A percentile compares a stretch with the other conserved stretches of the same genome.
phyloP scores from a whole-genome alignment of 1,140 invertebrate species.

The Drosophila mauritiana region DNA sequence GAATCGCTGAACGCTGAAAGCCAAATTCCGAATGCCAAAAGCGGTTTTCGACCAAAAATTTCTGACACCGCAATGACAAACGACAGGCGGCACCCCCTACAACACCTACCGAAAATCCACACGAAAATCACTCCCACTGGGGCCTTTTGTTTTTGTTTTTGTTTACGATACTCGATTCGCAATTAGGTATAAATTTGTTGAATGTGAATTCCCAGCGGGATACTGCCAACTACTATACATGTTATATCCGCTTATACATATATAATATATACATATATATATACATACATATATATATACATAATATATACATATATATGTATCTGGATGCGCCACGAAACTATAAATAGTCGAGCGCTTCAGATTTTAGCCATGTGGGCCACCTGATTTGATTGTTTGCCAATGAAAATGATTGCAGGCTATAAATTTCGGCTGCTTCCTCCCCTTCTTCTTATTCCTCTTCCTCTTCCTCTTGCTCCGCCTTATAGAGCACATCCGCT shows the following conservation, averaged over 20 bases:
- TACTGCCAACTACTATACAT: not conserved
- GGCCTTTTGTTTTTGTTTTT: slow-evolving; percentile 49
- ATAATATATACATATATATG: not conserved
- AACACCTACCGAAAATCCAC: too few relatives aligned
- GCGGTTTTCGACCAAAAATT: slow-evolving; percentile 6
- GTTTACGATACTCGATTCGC: slow-evolving; percentile 53
- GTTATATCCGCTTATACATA: too few relatives aligned
- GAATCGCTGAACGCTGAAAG: not conserved
- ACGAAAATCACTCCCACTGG: not conserved
- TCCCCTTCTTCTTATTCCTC: not conserved
- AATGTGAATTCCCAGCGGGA: slow-evolving; percentile 47
- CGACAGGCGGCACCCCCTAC: slow-evolving; percentile 21
- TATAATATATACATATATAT: too few relatives aligned
- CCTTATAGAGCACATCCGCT: slow-evolving; percentile 26
- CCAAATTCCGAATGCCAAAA: not conserved
- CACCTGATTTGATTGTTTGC: slow-evolving; percentile 58
- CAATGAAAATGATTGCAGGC: slow-evolving; percentile 65
- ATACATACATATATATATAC: too few relatives aligned
- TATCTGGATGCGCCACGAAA: not conserved
- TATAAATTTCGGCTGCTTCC: slow-evolving; percentile 52
- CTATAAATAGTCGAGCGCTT: slow-evolving; percentile 47
- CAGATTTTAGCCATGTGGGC: slow-evolving; percentile 26
- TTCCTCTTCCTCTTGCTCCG: not conserved
- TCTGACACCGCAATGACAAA: slow-evolving; percentile 53
- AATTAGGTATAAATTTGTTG: slow-evolving; percentile 60